Evolutionary conservation across 1,140 invertebrate species (phyloP), one percentile per base, ranked within the genome.

Genomic region (Pantala flavescens): DNA sequence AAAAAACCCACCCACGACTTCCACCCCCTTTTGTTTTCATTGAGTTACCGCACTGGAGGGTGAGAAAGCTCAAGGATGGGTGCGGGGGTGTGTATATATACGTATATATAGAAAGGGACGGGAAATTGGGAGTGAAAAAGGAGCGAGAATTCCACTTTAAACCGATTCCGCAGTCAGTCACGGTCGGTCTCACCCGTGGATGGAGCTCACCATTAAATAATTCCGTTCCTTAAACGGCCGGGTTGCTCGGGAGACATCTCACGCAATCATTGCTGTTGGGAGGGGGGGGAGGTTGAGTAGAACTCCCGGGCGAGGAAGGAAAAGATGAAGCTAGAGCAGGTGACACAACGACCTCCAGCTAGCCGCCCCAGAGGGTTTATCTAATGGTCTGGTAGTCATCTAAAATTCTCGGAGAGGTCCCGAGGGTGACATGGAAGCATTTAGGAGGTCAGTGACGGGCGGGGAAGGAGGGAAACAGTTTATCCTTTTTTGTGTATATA

Each of bases 161-260:
- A 63, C 49, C 14, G 49, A 63, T 63, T 63, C 49, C 49, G n/a
- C 12, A 63, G 49, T 63, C 49, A 63, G 49, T 63, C 49, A 63
- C 49, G 49, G 49, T 14, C 49, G 49, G 49, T 12, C 49, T 63
- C 49, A 63, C 49, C 12, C 43, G 43, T 63, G 49, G 49, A 21
- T 63, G 49, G 49, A 63, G 49, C 49, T 63, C 49, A 14, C 49
- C 49, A 63, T 63, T 63, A 63, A 63, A 63, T 63, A 63, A 63
- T 63, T 63, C 49, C 5, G 12, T 63, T 63, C 49, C 49, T 63
- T 63, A 63, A 63, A 63, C 49, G 49, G 12, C 49, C 12, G 3
- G n/a, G 49, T 63, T 7, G 49, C 49, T 63, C 49, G 12, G 49
- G 49, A 63, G 49, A 63, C 49, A 63, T 63, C 49, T 63, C 49